Conservation (phyloP, 2,888 invertebrate genomes). For the Hylaea fasciaria region DNA sequence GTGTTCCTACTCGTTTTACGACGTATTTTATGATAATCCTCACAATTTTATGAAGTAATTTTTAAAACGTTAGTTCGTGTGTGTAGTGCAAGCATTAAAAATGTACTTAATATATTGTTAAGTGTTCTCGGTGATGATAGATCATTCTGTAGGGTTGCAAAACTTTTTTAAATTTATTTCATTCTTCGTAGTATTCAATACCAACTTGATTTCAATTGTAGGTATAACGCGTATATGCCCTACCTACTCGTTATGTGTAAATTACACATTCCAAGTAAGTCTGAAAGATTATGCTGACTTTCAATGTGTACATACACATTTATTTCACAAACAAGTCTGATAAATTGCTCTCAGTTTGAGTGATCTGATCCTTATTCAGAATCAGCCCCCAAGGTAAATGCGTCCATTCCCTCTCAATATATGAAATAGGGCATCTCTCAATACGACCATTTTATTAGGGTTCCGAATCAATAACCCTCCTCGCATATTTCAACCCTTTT, state of each 20-base stretch:
- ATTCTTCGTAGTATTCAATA: no score
- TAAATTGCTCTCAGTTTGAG: conserved; percentile 58
- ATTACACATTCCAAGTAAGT: no score
- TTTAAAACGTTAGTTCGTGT: no score
- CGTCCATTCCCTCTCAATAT: conserved; percentile 65
- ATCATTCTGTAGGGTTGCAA: no score
- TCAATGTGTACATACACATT: conserved; percentile 7
- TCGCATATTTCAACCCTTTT: conserved; percentile 62
- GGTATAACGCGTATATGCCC: no score
- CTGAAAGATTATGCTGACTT: conserved; percentile 1
- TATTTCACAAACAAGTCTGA: conserved; percentile 33
- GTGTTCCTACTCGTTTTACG: conserved; percentile 3
- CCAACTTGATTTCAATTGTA: no score
- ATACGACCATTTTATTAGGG: conserved; percentile 79
- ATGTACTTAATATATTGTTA: no score
- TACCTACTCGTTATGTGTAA: no score
- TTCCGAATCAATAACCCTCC: conserved; percentile 74
- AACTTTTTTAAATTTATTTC: no score
- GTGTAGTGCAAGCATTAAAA: no score
- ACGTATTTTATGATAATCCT: background rate
- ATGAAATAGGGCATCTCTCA: conserved; percentile 72
- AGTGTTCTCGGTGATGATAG: no score
- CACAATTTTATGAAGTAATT: no score
- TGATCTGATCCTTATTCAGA: conserved; percentile 63
- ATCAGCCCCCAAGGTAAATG: conserved; percentile 63